Base-by-base conservation (phyloP, 92 coral and sea anemone genomes). In the Parazoanthus darwini region DNA sequence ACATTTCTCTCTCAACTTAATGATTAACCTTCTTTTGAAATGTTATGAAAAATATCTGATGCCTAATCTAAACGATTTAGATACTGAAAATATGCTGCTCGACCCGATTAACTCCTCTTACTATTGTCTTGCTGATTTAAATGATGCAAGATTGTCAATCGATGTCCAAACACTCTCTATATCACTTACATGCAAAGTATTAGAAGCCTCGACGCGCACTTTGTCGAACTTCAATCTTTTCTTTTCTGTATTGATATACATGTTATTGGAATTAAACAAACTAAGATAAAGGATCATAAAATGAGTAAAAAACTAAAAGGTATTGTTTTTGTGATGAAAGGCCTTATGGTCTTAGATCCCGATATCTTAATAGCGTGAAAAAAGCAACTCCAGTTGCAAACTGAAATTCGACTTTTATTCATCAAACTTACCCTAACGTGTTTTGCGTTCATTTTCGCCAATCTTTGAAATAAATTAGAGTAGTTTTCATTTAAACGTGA, bases 21-120 rank as follows among this genome's bases (percentile, higher is more conserved):
- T 88, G 56, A 36, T 14, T 88, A 79, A n/a, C 90, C 90, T 79
- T 75, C 86, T 22, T 79, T 88, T 42, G 86, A 79, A 79, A 79
- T 66, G 0, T 79, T 78, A 67, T 87, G 39, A 43, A 87, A 87
- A 87, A 25, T 78, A 59, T 87, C 77, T 67, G 85, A 87, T 78
- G 43, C 90, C 90, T 29, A 87, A 87, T 87, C 81, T 51, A 4
- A 51, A 13, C 15, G 6, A 51, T 8, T 51, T 8, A 8, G 58
- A 51, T 51, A 72, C 80, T 79, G 90, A 87, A 78, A 87, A 87
- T 87, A 87, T 51, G 58, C 7, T 51, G 15, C 15, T 13, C 15
- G 1, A 51, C 58, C 65, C 58, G 10, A 13, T 51, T 0, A 51
- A 51, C 15, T 51, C 58, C 13, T 51, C 58, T 4, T 51, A 51